Evolutionary conservation across 1,140 invertebrate species (phyloP).

Genomic region (Diorhabda elongata): DNA sequence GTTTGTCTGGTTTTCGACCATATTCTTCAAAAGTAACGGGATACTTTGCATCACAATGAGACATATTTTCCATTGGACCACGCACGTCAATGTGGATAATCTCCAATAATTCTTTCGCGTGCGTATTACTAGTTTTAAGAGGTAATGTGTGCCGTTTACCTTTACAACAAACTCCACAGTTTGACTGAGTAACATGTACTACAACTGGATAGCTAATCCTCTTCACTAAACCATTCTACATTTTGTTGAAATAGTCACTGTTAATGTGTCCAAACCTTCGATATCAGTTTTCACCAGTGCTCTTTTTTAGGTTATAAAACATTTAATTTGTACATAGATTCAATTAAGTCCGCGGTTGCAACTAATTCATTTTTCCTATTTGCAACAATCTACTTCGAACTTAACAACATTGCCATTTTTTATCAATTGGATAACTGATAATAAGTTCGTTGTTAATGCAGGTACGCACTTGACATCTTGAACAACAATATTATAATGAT

Average conservation of each 20-base stretch:
- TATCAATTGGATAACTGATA: conserved; percentile 32
- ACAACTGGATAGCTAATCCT: conserved; percentile 18
- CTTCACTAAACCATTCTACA: conserved; percentile 28
- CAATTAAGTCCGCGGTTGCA: too few species aligned
- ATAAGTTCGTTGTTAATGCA: conserved; percentile 31
- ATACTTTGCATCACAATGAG: neutral
- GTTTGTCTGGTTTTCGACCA: neutral
- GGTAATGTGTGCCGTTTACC: conserved; percentile 38
- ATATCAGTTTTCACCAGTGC: conserved; percentile 23
- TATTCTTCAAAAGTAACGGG: neutral
- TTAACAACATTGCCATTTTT: conserved; percentile 32
- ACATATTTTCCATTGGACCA: conserved; percentile 15
- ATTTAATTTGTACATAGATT: too few species aligned
- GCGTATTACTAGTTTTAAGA: conserved; percentile 28
- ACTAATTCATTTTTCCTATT: neutral
- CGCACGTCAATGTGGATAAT: conserved; percentile 14
- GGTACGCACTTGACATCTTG: conserved; percentile 32
- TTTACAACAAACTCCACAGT: conserved; percentile 39
- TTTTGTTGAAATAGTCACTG: conserved; percentile 24
- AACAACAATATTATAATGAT: neutral
- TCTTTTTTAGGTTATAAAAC: too few species aligned
- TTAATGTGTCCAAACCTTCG: conserved; percentile 38
- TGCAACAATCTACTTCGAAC: conserved; percentile 24
- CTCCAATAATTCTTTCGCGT: conserved; percentile 27
- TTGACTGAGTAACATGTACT: conserved; percentile 12